Evolutionary conservation across 2,888 invertebrate species (phyloP).

Genomic region (Lepas anatifera): DNA sequence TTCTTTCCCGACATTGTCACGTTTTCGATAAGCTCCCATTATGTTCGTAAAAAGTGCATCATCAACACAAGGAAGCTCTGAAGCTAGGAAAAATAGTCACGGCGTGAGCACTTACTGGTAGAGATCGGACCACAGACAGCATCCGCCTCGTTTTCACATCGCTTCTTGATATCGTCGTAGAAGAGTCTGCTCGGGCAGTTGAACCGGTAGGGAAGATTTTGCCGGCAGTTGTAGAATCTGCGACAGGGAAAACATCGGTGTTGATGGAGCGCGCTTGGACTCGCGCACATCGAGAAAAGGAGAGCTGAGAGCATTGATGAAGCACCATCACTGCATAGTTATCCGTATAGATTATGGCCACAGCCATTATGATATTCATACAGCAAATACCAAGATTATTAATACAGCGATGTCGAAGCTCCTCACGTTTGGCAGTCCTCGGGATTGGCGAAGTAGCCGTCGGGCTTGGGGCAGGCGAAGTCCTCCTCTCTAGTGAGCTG

Average conservation of each 20-base stretch:
- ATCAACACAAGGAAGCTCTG: too few species aligned
- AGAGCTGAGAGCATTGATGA: neutral
- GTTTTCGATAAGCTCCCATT: too few species aligned
- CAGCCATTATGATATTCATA: too few species aligned
- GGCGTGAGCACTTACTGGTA: constrained; percentile 57
- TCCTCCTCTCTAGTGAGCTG: too few species aligned
- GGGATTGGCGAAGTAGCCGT: neutral
- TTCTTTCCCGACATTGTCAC: too few species aligned
- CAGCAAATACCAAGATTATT: too few species aligned
- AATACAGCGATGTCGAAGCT: too few species aligned
- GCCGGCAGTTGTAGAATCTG: neutral
- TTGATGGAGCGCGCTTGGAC: neutral
- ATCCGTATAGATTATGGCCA: too few species aligned
- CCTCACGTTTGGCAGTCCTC: neutral
- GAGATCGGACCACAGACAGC: constrained; percentile 81
- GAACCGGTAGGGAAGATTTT: neutral
- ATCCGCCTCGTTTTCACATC: constrained; percentile 32
- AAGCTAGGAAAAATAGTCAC: too few species aligned
- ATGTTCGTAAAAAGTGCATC: too few species aligned
- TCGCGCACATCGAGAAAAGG: neutral
- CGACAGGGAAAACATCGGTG: neutral
- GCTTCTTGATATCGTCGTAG: neutral
- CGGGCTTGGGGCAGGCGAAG: too few species aligned
- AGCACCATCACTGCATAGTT: too few species aligned
- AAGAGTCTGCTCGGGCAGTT: neutral